Evolutionary conservation across 2,888 invertebrate genomes (phyloP), one percentile per base, ranked within the genome.

Genomic region (Brachyptera putata): DNA sequence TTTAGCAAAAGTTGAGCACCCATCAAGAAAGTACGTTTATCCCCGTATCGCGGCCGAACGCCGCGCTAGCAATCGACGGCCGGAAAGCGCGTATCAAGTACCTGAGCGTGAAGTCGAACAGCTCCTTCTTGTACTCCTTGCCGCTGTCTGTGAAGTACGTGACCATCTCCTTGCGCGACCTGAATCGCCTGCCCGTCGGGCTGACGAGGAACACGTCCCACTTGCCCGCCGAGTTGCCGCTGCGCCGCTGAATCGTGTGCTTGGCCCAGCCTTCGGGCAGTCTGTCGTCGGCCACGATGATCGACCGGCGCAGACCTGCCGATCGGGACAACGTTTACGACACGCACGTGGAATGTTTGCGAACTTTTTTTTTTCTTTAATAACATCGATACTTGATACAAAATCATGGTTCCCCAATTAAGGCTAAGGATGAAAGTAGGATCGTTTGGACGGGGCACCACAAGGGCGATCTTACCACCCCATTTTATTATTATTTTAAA

Each of bases 201-300:
- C 83, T 81, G 67, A 55, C 60, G 57, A 60, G 61, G 57, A 56
- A 50, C 1, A 89, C 86, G 69, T 90, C 89, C 90, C 90, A 91
- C 71, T 90, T 91, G 5, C 89, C 89, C 11, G 86, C 86, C 21
- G 87, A 86, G 43, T 82, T 78, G 0, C 85, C 86, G 55, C 80
- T 75, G 66, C 79, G 79, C 26, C 88, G 79, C 65, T 87, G 85
- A 22, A 86, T 83, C 75, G 90, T 84, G 71, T 89, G 89, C 71
- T 90, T 91, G 0, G 81, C 80, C 91, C 91, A 91, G 1, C 86
- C 87, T 1, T 79, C 73, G 0, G 91, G 91, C 63, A 91, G 73
- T 56, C 87, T 79, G 69, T 83, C 84, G 72, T 91, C 91, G 53
- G 84, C 79, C 4, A 91, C 88, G 74, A 89, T 79, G 13, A 84